Conservation (phyloP, 2,113 vertebrate species). For the Sinocyclocheilus grahami region DNA sequence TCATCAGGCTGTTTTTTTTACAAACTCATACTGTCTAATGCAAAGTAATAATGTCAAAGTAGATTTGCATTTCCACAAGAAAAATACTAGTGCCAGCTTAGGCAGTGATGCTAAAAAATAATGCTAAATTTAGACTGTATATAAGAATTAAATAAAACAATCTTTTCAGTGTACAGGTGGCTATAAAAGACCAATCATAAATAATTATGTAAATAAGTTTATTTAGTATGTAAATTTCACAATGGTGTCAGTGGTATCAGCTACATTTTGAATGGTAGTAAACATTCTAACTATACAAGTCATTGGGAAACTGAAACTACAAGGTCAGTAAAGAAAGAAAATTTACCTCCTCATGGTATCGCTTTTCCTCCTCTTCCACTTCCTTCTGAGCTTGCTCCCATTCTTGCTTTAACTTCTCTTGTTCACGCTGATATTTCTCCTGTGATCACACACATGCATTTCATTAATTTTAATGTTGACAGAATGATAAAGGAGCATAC, state of each 20-base stretch:
- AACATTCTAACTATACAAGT: background rate
- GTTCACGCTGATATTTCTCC: conserved; percentile 92
- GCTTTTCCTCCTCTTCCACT: conserved; percentile 92
- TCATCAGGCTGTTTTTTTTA: no score
- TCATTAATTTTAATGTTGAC: background rate
- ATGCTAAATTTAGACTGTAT: no score
- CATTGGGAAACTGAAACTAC: background rate
- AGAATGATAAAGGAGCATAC: background rate
- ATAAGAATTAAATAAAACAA: background rate
- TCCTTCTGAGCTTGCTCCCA: conserved; percentile 97
- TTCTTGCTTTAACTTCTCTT: conserved; percentile 93
- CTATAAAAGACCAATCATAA: background rate
- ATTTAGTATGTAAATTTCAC: background rate
- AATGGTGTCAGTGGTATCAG: background rate
- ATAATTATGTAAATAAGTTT: background rate
- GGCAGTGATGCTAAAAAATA: no score
- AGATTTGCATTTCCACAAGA: no score
- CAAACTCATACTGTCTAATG: no score
- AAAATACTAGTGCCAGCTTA: no score
- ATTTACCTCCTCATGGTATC: conserved; percentile 95
- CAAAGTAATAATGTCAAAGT: no score
- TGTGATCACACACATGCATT: conserved; percentile 72
- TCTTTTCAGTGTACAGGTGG: background rate
- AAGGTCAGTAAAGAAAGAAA: background rate
- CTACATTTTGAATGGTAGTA: background rate